Percentiles rank a stretch among this genome's conserved stretches.
Evolutionary conservation across 2,113 vertebrate genomes (phyloP).

Genomic region (Serilophus lunatus): DNA sequence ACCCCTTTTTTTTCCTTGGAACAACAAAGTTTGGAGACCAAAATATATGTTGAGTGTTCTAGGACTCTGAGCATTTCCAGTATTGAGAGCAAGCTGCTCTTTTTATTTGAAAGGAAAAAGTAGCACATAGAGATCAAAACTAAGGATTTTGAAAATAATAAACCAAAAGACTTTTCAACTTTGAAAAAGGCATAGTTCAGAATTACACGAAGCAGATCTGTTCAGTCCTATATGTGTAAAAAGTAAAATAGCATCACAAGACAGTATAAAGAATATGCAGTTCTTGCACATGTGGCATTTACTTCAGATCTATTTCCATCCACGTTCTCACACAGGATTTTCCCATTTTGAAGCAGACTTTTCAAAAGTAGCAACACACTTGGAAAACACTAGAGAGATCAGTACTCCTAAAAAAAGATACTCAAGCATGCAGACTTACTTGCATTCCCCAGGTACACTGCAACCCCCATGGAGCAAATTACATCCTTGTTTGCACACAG

Average conservation of each 20-base stretch:
- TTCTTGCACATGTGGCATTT: neutral
- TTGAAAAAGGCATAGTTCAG: neutral
- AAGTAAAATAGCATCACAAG: neutral
- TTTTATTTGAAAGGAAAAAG: neutral
- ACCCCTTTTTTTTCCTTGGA: accelerated
- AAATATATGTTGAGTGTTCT: neutral
- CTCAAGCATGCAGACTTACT: constrained; percentile 75
- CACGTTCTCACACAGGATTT: neutral
- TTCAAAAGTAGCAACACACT: neutral
- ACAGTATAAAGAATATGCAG: neutral
- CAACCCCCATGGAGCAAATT: constrained; percentile 85
- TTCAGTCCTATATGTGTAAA: neutral
- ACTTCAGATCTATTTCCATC: neutral
- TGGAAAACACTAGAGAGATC: neutral
- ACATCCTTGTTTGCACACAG: constrained; percentile 93
- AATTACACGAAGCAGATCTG: neutral
- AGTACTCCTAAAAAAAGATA: neutral
- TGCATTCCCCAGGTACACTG: constrained; percentile 85
- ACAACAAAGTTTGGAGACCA: neutral
- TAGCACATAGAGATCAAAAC: neutral
- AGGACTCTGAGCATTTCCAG: neutral
- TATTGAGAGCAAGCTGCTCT: neutral
- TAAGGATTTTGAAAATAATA: neutral
- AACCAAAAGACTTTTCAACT: neutral
- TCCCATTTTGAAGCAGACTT: neutral